Conservation (phyloP, 1,140 invertebrate genomes). For the Sarcophaga bullata region DNA sequence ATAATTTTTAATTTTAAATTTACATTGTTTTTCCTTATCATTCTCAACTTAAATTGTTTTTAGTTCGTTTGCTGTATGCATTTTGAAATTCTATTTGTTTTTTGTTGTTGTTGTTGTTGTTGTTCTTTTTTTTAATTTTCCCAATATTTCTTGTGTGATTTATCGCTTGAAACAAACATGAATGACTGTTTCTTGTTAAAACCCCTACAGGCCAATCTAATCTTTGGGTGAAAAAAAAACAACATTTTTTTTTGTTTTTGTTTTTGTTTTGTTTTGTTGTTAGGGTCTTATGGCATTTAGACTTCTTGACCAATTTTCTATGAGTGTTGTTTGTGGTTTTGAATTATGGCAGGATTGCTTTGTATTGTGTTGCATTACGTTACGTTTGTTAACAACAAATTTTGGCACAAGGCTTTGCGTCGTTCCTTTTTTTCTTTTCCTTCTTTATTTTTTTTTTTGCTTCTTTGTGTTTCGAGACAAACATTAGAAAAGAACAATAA, state of each 20-base stretch:
- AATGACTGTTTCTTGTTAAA: conserved; percentile 19
- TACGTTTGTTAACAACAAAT: conserved; percentile 24
- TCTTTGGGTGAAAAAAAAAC: neutral
- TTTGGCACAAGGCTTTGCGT: conserved; percentile 30
- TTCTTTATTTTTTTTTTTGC: neutral
- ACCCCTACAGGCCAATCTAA: conserved; percentile 22
- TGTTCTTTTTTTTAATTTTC: conserved; percentile 28
- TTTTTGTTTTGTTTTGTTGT: neutral
- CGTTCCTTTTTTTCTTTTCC: too few species aligned
- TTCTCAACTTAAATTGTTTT: neutral
- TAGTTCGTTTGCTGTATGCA: neutral
- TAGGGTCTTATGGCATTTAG: neutral
- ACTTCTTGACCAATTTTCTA: conserved; percentile 34
- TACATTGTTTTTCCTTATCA: neutral
- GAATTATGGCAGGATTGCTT: conserved; percentile 38
- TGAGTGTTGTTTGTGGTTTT: conserved; percentile 34
- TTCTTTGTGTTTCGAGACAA: neutral
- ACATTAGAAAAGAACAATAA: neutral
- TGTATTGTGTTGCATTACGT: conserved; percentile 22
- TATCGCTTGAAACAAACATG: conserved; percentile 17
- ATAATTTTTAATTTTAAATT: neutral
- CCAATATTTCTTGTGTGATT: conserved; percentile 38
- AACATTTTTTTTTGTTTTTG: neutral
- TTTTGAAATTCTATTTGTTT: neutral
- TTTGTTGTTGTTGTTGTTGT: neutral